Base-by-base conservation (phyloP, 1,140 invertebrate genomes). In the Elymnias hypermnestra region DNA sequence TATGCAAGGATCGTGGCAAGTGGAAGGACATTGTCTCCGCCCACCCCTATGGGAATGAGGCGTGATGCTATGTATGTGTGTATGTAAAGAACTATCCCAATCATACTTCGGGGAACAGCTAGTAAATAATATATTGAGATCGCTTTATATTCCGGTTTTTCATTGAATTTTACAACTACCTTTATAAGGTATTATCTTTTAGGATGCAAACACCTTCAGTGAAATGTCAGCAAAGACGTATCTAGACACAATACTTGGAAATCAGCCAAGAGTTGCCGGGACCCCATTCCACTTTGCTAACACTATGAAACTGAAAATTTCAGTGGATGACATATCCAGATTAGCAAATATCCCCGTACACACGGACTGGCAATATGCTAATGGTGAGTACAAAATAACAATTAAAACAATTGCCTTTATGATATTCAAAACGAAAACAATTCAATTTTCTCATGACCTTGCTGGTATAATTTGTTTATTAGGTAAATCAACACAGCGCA, bases 351-450 rank as follows among this genome's bases (percentile, higher is more conserved):
- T 62, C 25, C 53, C 59, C 0, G 61, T 83, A 0, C 33, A 28
- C n/a, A 74, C 71, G 8, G 72, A 77, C 15, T 83, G 79, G 79
- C 79, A 83, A 41, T 44, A 69, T n/a, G 66, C 40, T 9, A 58
- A 58, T 9, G 74, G 76, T 79, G 41, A 57, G 53, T 26, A 26
- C 6, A 26, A 26, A 9, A 26, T n/a, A 6, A 6, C 8, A 22
- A 22, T 6, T 22, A 22, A 1, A 22, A 8, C 21, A 6, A n/a
- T n/a, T n/a, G n/a, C n/a, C n/a, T n/a, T n/a, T n/a, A n/a, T n/a
- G n/a, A n/a, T n/a, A n/a, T n/a, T n/a, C n/a, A n/a, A n/a, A n/a
- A n/a, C n/a, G n/a, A n/a, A n/a, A n/a, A n/a, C n/a, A n/a, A n/a
- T n/a, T n/a, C n/a, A n/a, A n/a, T n/a, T n/a, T n/a, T n/a, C n/a